Evolutionary conservation across 1,140 invertebrate genomes (phyloP).

Genomic region (Euwallacea similis): DNA sequence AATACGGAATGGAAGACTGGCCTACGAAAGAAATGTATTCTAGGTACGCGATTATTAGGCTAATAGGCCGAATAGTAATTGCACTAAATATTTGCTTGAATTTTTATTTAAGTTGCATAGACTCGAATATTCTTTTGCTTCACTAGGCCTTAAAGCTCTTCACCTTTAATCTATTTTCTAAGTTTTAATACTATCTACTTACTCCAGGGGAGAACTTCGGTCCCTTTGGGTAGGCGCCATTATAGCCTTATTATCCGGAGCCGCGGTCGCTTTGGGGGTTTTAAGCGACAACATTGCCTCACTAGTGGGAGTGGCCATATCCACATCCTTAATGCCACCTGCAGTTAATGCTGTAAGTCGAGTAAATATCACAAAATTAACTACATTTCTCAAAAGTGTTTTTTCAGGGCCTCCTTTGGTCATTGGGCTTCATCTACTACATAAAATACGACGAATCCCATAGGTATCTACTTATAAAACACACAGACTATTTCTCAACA

Average conservation of each 20-base stretch:
- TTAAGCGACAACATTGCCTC: conserved; percentile 73
- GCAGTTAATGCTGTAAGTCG: conserved; percentile 70
- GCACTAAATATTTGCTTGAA: no score
- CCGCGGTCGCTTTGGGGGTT: conserved; percentile 73
- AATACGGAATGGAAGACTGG: conserved; percentile 64
- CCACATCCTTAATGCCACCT: conserved; percentile 75
- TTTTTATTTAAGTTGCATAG: no score
- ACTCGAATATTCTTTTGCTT: no score
- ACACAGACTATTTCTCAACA: conserved; percentile 56
- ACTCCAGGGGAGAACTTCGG: conserved; percentile 61
- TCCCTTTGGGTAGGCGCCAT: conserved; percentile 69
- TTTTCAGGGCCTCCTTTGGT: conserved; percentile 69
- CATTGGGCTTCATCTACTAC: conserved; percentile 61
- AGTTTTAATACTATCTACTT: conserved; percentile 10
- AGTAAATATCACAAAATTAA: neutral
- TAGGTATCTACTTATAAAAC: conserved; percentile 44
- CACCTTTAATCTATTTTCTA: no score
- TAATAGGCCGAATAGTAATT: no score
- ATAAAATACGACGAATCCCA: conserved; percentile 54
- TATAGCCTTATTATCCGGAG: conserved; percentile 72
- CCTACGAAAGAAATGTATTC: conserved; percentile 71
- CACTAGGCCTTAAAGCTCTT: no score
- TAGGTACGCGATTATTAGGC: conserved; percentile 54
- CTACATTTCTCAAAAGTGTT: neutral
- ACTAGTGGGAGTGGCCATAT: conserved; percentile 79